Evolutionary conservation across 2,113 vertebrate species (phyloP).

Genomic region (Carettochelys insculpta): DNA sequence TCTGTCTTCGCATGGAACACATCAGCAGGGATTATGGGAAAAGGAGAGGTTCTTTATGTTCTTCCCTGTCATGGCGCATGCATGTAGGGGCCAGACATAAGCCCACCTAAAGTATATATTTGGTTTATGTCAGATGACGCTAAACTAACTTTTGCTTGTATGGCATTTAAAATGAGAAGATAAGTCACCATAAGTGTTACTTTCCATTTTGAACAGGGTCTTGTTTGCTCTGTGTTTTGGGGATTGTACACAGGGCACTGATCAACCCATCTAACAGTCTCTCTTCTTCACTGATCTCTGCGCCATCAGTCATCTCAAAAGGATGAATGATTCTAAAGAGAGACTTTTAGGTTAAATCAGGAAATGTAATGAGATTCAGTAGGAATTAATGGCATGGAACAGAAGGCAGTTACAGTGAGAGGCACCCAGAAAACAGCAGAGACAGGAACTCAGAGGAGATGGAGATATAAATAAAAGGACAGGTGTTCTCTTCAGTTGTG

Average conservation of each 20-base stretch:
- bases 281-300: not conserved
- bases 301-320: slow-evolving; percentile 27
- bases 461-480: slow-evolving; percentile 64
- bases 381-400: not conserved
- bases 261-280: not conserved
- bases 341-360: slow-evolving; percentile 41
- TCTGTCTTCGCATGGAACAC: slow-evolving; percentile 4
- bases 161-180: not conserved
- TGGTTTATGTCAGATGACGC: not conserved
- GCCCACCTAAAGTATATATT: not conserved
- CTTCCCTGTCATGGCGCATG: not conserved
- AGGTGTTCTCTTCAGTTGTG: slow-evolving; percentile 57
- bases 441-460: slow-evolving; percentile 49
- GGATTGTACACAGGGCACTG: not conserved
- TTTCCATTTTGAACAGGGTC: not conserved
- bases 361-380: slow-evolving; percentile 46
- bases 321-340: slow-evolving; percentile 3
- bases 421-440: slow-evolving; percentile 21
- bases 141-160: not conserved
- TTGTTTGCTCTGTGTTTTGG: not conserved
- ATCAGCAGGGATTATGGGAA: not conserved
- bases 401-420: slow-evolving; percentile 17
- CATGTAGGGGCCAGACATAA: not conserved
- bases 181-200: not conserved
- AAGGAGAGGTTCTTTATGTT: not conserved